Conservation (phyloP, 2,113 vertebrate species). For the Rhabdornis inornatus region DNA sequence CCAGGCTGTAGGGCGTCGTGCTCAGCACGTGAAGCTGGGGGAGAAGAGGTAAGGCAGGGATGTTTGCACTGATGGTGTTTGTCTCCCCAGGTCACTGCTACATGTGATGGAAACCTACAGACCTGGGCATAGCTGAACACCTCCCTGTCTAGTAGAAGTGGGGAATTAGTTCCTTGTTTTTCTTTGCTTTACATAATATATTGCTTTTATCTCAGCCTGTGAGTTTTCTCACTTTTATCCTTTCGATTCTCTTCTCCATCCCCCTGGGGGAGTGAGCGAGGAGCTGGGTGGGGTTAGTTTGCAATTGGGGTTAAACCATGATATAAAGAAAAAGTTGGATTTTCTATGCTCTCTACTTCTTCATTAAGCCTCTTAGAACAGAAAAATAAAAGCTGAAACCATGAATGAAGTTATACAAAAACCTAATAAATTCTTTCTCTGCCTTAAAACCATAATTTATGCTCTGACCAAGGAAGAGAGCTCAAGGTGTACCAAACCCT, state of each 20-base stretch:
- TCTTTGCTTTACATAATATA: not conserved
- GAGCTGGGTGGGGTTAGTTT: not conserved
- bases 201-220: not conserved
- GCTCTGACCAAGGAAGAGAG: not conserved
- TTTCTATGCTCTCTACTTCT: not conserved
- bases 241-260: not conserved
- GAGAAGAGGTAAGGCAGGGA: too few relatives aligned
- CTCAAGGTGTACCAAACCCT: not conserved
- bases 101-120: not conserved
- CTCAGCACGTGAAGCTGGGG: too few relatives aligned
- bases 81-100: not conserved
- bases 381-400: not conserved
- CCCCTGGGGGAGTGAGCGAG: accelerated
- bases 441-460: not conserved
- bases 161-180: not conserved
- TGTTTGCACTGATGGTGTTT: accelerated
- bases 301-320: not conserved
- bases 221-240: not conserved
- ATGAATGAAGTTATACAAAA: not conserved
- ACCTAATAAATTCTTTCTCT: not conserved
- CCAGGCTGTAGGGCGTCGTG: accelerated
- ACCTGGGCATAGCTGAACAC: not conserved
- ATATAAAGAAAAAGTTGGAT: not conserved
- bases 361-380: not conserved
- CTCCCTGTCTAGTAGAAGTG: not conserved